Evolutionary conservation across 2,797 vertebrate genomes (phyloP).

Genomic region (Helicolenus hilgendorfi): DNA sequence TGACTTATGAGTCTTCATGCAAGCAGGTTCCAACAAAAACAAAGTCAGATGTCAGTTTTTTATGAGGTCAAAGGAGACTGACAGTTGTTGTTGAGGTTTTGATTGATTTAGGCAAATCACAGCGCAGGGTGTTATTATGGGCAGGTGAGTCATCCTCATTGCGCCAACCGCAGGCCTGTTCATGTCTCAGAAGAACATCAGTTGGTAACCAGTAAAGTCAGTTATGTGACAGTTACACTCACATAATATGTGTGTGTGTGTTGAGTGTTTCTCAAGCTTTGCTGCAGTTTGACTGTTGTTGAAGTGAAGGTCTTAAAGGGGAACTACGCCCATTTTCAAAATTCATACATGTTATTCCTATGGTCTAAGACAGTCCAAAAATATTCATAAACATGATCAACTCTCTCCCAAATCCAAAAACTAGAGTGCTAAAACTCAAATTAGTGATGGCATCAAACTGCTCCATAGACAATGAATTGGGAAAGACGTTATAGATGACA

Average conservation of each 20-base stretch:
- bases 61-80: conserved; percentile 37
- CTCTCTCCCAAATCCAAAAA: neutral
- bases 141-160: conserved; percentile 61
- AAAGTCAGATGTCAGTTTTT: conserved; percentile 23
- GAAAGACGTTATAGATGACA: neutral
- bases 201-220: conserved; percentile 72
- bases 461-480: neutral
- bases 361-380: neutral
- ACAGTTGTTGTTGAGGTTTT: conserved; percentile 63
- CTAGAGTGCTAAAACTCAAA: neutral
- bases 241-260: neutral
- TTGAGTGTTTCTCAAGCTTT: neutral
- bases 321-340: neutral
- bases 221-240: conserved; percentile 59
- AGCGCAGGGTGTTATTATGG: conserved; percentile 66
- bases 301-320: neutral
- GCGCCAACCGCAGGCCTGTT: conserved; percentile 59
- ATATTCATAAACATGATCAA: neutral
- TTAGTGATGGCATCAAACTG: neutral
- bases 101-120: conserved; percentile 69
- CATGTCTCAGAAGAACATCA: conserved; percentile 67
- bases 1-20: neutral
- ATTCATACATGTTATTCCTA: neutral
- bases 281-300: neutral
- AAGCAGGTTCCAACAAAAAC: conserved; percentile 5